phyloP scores from a whole-genome alignment of 2,888 invertebrate species.

The Scaeva pyrastri region DNA sequence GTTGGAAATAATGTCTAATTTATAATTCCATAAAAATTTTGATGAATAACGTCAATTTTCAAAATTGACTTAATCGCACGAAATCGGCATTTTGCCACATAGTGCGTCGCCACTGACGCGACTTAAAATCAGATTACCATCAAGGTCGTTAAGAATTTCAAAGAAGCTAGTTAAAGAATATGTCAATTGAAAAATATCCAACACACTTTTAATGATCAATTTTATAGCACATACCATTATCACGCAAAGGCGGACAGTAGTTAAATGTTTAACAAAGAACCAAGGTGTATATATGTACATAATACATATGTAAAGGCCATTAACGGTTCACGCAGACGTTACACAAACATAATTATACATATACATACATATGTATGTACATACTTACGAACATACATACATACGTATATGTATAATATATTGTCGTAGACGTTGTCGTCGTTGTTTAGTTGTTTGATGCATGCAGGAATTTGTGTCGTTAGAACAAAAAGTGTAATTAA shows the following conservation, averaged over 20 bases:
- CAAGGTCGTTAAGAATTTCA: constrained; percentile 26
- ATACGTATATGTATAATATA: background rate
- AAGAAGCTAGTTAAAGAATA: background rate
- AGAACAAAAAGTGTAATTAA: constrained; percentile 38
- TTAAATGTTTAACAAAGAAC: background rate
- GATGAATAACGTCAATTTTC: no score
- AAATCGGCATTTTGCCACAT: no score
- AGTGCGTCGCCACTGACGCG: background rate
- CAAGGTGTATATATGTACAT: background rate
- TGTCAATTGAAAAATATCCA: background rate
- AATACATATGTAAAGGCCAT: background rate
- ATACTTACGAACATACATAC: background rate
- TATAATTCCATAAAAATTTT: no score
- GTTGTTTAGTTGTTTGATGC: background rate
- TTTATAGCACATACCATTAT: background rate
- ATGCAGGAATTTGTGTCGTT: background rate
- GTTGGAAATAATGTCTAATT: no score
- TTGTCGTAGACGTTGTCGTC: background rate
- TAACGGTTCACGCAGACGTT: background rate
- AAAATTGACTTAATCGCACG: no score
- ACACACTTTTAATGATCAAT: background rate
- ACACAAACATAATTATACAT: background rate
- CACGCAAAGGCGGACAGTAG: background rate
- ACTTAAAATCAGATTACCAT: constrained; percentile 12
- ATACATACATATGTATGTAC: background rate